Base-by-base conservation (phyloP, 2,113 vertebrate genomes). In the Labeo catla region DNA sequence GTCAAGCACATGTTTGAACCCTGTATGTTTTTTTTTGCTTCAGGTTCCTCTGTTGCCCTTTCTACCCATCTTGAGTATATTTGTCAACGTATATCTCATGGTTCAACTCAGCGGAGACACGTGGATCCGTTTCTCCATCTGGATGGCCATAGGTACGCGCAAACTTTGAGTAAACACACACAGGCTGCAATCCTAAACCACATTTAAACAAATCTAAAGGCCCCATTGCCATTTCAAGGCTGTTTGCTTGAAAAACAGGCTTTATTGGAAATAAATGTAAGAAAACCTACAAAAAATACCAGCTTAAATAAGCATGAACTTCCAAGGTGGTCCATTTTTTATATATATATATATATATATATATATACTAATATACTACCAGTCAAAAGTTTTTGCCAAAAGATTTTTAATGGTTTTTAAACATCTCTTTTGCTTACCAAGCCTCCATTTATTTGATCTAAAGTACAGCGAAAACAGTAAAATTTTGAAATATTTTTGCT, bases 21-120 rank as follows among this genome's bases (percentile, higher is more conserved):
- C 47, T 2, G 43, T 47, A 34, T 74, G 65, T 87, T 52, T 88
- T 59, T 28, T 85, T 34, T 76, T 5, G 86, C 78, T 36, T 16
- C 89, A 99, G 98, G 98, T 99, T 50, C 98, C 98, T 0, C 90
- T 97, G 4, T 90, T 99, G 87, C 98, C 98, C 0, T 97, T 96
- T 91, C 93, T 99, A 88, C 98, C 98, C 49, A 94, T 98, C 36
- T 88, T 98, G 88, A 99, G 98, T 89, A 95, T 99, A 91, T 95
- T 98, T 89, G 98, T 98, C 89, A 99, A 99, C 90, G 95, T 99
- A 91, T 99, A 99, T 90, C 92, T 99, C 90, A 99, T 99, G 98
- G 95, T 99, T 52, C 98, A 99, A 88, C 92, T 99, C 92, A 99
- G 96, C 84, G 96, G 95, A 84, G 97, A 97, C 65, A 99, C 98